Evolutionary conservation across 2,113 vertebrate species (phyloP), one percentile per base, ranked within the genome.

Genomic region (Sander vitreus): DNA sequence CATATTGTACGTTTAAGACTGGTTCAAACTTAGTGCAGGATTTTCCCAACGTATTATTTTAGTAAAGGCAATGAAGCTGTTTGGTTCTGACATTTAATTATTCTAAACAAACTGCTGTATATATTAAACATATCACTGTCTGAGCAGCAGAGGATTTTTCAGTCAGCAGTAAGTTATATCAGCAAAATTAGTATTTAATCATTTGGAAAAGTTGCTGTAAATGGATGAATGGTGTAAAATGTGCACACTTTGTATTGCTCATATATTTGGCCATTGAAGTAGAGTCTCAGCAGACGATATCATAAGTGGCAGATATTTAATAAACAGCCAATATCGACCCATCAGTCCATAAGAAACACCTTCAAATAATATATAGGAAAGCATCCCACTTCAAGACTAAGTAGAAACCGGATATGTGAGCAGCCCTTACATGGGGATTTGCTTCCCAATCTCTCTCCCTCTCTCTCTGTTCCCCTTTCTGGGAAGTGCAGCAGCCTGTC

Each of bases 401-500:
- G 21, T 43, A 62, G 81, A 80, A 79, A 79, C 48, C 18, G 33
- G 60, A 73, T 81, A 63, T 73, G 48, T 54, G 63, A 87, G 75
- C 58, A 78, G 30, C 30, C 23, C 63, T 50, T 68, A 81, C 18
- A 3, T 58, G 33, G 51, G 78, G 70, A 63, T 80, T 72, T 79
- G 60, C 69, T 66, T 62, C 59, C 59, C 58, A 25, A 16, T 70
- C 59, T 68, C 64, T 77, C 55, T 23, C 51, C 64, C 81, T 71
- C 60, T 53, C 50, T 81, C 78, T 69, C 72, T 4, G 62, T 69
- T 88, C 85, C 87, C 89, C 90, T 91, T 91, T 91, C 85, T 81
- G 81, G 83, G 83, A 90, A 85, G 88, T 86, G 72, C 76, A 88
- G 78, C 78, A 73, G 84, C 75, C 73, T 91, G 89, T 94, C 93